Evolutionary conservation across 2,888 invertebrate species (phyloP), one percentile per base, ranked within the genome.

Genomic region (Rugalucina vietnamica): DNA sequence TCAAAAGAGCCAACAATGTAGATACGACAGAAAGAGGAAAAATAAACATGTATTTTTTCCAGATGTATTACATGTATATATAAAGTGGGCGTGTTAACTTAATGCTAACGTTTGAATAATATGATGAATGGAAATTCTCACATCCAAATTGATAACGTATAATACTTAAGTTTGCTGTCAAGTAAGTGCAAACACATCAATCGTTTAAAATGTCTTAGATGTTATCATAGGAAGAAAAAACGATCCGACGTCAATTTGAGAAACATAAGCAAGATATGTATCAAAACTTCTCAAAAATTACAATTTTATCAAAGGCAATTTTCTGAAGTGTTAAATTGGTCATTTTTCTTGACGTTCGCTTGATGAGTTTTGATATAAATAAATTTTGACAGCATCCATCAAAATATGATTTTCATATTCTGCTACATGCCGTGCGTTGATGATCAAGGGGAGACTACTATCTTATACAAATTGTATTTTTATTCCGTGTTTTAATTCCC

Each of bases 141-240:
- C 71, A 76, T 71, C 34, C 76, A 79, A 72, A 83, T 83, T 83
- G 83, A 83, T 79, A 79, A 76, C 49, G 76, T 43, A 65, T 76
- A 72, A 72, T 72, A 43, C 39, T 27, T 72, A 72, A n/a, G n/a
- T n/a, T 72, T 72, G 49, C 72, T 72, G 72, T 72, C 72, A 72
- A 43, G 29, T 72, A 43, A 24, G 72, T 72, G 72, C 72, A 72
- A 72, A 72, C 72, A 39, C 39, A 72, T 72, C 49, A 72, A 43
- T 72, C 72, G 49, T 72, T 34, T 39, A 72, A 72, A 43, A 72
- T 27, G 49, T 72, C 72, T 72, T 72, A 72, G 72, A 72, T 65
- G 34, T 34, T 65, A 65, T 65, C 65, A 29, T 65, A 34, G 34
- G 65, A 14, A 65, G 65, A 65, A 65, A 65, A 34, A 65, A 29